A percentile compares a stretch with the other conserved stretches of the same genome.
phyloP scores from a whole-genome alignment of 2,888 invertebrate species.

The Nineta flava region DNA sequence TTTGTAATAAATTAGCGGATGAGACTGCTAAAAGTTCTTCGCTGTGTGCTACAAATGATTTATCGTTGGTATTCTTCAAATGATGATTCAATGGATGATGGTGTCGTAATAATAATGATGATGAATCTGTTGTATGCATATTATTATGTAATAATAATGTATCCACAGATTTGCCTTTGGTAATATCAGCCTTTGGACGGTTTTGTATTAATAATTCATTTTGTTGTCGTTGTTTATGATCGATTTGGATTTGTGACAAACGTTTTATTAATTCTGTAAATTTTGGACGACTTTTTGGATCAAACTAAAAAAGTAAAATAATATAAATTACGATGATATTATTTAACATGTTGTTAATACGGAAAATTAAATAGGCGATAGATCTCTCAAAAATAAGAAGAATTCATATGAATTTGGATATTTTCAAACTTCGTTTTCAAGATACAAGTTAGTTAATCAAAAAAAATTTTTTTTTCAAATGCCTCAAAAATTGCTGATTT shows the following conservation, averaged over 20 bases:
- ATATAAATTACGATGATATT: too few species aligned
- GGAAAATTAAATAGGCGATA: too few species aligned
- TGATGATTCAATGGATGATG: slow-evolving; percentile 8
- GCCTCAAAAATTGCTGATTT: too few species aligned
- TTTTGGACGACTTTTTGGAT: slow-evolving; percentile 74
- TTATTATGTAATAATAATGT: slow-evolving; percentile 12
- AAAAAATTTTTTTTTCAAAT: too few species aligned
- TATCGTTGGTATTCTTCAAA: slow-evolving; percentile 8
- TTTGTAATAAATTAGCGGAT: slow-evolving; percentile 15
- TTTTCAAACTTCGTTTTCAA: too few species aligned
- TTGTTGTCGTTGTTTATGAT: slow-evolving; percentile 16
- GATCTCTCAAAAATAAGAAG: too few species aligned
- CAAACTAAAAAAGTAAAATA: slow-evolving; percentile 47
- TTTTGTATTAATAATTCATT: not conserved
- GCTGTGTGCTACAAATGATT: slow-evolving; percentile 26
- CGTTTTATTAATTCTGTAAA: slow-evolving; percentile 67
- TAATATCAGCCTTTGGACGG: slow-evolving; percentile 14
- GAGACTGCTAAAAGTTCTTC: slow-evolving; percentile 28
- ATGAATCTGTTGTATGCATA: slow-evolving; percentile 10
- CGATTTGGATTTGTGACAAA: slow-evolving; percentile 38
- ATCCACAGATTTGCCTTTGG: slow-evolving; percentile 16
- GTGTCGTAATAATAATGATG: slow-evolving; percentile 3
- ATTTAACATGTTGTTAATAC: too few species aligned
- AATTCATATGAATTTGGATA: too few species aligned
- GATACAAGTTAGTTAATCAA: too few species aligned